phyloP scores from a whole-genome alignment of 2,797 vertebrate genomes.

The Etheostoma nigrum region DNA sequence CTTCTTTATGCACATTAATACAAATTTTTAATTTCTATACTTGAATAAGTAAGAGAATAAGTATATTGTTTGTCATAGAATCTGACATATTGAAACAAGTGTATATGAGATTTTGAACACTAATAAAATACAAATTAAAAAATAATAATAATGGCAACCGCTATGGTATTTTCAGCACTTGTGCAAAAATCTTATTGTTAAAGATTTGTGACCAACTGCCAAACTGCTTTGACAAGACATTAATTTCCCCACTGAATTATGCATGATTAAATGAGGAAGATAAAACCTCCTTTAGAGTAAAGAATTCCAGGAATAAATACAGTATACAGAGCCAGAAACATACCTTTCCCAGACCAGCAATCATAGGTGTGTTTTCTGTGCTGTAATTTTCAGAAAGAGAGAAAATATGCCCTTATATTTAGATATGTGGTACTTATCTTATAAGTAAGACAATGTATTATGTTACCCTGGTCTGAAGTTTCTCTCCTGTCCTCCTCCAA shows the following conservation, averaged over 20 bases:
- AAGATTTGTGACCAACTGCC: not conserved
- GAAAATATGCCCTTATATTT: not conserved
- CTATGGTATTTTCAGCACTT: too few species aligned
- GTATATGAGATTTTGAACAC: too few species aligned
- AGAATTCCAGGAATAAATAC: not conserved
- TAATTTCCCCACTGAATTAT: not conserved
- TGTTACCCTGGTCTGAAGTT: slow-evolving; percentile 94
- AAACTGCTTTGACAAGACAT: not conserved
- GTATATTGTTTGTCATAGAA: too few species aligned
- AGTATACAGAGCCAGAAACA: slow-evolving; percentile 1
- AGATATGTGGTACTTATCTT: not conserved
- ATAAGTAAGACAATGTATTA: not conserved
- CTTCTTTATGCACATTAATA: too few species aligned
- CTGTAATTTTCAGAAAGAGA: slow-evolving; percentile 79
- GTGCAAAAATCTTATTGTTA: not conserved
- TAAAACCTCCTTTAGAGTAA: not conserved
- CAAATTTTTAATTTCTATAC: too few species aligned
- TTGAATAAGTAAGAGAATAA: too few species aligned
- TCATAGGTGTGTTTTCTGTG: slow-evolving; percentile 98
- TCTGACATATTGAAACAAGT: too few species aligned
- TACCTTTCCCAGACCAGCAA: slow-evolving; percentile 96
- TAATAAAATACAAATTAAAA: too few species aligned
- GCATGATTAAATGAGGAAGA: not conserved
- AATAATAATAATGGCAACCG: too few species aligned
- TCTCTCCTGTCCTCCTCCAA: slow-evolving; percentile 95